Evolutionary conservation across 2,888 invertebrate genomes (phyloP).

Genomic region (Aporophyla nigra): DNA sequence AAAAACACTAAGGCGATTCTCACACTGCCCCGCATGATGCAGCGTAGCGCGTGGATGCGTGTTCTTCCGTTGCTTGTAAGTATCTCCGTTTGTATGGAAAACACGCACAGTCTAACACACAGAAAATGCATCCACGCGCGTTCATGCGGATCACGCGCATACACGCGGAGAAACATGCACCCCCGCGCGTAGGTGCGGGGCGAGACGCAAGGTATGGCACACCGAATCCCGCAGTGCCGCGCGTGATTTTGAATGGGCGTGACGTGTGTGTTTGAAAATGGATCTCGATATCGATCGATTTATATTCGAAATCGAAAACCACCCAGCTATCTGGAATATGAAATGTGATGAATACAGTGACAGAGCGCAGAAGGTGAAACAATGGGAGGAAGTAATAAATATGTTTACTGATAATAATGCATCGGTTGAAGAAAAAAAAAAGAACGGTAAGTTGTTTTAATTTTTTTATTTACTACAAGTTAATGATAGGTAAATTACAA

Average conservation of each 20-base stretch:
- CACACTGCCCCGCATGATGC: constrained; percentile 7
- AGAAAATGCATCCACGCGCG: constrained; percentile 9
- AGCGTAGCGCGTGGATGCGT: constrained; percentile 4
- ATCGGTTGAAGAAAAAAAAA: constrained; percentile 32
- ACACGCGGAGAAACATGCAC: constrained; percentile 4
- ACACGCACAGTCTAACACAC: constrained; percentile 9
- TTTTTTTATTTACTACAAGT: constrained; percentile 38
- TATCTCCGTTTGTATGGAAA: constrained; percentile 10
- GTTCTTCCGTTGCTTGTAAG: constrained; percentile 9
- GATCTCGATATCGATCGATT: constrained; percentile 41
- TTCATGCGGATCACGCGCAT: constrained; percentile 7
- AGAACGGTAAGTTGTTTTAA: constrained; percentile 20
- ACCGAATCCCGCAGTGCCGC: constrained; percentile 2
- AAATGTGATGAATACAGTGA: constrained; percentile 42
- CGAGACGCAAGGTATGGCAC: constrained; percentile 8
- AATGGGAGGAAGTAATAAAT: constrained; percentile 45
- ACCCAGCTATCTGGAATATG: constrained; percentile 45
- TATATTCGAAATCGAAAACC: constrained; percentile 45
- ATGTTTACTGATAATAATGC: constrained; percentile 31
- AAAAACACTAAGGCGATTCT: neutral
- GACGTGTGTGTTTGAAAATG: constrained; percentile 23
- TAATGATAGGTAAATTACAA: constrained; percentile 36
- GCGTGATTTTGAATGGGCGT: constrained; percentile 8
- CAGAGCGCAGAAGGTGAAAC: constrained; percentile 33
- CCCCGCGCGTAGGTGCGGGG: neutral